Evolutionary conservation across 2,113 vertebrate genomes (phyloP).

Genomic region (Catagonus wagneri): DNA sequence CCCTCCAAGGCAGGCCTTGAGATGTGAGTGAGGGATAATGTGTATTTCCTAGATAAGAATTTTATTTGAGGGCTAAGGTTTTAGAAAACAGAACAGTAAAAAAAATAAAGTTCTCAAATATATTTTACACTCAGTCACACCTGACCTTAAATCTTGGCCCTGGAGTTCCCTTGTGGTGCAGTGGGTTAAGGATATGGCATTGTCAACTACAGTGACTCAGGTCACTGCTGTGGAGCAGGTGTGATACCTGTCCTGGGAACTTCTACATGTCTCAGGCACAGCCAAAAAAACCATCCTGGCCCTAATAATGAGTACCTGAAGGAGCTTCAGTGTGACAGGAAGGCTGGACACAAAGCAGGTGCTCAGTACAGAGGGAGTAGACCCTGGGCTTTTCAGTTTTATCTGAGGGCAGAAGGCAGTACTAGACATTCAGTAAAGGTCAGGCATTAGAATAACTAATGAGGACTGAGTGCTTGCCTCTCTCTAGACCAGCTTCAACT

Average conservation of each 20-base stretch:
- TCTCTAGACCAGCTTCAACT: neutral
- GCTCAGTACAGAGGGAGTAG: neutral
- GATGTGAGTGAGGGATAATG: neutral
- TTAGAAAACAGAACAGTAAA: slow-evolving; percentile 7
- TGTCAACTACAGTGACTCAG: too few species aligned
- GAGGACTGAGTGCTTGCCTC: neutral
- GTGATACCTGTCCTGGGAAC: too few species aligned
- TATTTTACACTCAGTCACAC: neutral
- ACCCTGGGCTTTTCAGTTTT: neutral
- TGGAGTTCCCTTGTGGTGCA: too few species aligned
- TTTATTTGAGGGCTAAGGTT: slow-evolving; percentile 42
- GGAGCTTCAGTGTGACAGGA: neutral
- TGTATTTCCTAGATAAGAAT: slow-evolving; percentile 38
- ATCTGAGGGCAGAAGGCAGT: neutral
- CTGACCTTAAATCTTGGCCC: slow-evolving; percentile 24
- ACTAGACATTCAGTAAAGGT: neutral
- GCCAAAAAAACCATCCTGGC: neutral
- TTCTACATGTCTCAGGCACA: too few species aligned
- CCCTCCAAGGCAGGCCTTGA: neutral
- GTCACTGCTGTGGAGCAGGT: too few species aligned
- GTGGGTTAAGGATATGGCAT: too few species aligned
- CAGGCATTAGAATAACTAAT: neutral
- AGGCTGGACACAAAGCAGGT: neutral
- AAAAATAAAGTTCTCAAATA: neutral
- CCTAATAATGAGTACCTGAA: neutral